Base-by-base conservation (phyloP, 2,888 invertebrate species). In the Watsonalla cultraria region DNA sequence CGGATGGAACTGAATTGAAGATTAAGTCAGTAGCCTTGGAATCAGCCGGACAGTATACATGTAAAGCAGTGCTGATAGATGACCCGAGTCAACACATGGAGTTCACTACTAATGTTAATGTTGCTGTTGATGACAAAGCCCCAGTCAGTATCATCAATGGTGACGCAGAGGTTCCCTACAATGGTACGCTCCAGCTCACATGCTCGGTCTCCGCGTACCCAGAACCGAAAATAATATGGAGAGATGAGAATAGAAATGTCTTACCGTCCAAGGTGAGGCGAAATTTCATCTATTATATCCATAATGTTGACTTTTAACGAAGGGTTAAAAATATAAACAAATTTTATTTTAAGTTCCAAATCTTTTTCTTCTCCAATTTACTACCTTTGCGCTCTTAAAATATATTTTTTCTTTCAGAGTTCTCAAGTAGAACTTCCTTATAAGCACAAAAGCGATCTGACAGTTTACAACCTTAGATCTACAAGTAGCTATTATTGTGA, bases 1-100 rank as follows among this genome's bases (percentile, higher is more conserved):
- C 47, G n/a, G 58, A 57, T 45, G 52, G 56, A 6, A 60, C 59
- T 13, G 48, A 55, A 42, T 46, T 69, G 0, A 62, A 39, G 48
- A 64, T 69, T 7, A 57, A 51, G 8, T 59, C 55, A 13, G 62
- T 72, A 60, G 46, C 67, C 48, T 2, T 59, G 13, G 48, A 57
- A 47, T 46, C 58, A 52, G 54, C 34, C 35, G 60, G 65, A 33
- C 57, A 55, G 50, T 69, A 69, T 24, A 54, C 46, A 5, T 57
- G 57, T 24, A 51, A 46, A 55, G 35, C 48, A 1, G 14, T 35
- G 6, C 14, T 48, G 9, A 13, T 48, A 14, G 14, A 48, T n/a
- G 37, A 48, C 14, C 35, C 13, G 9, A 48, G 7, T 4, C 14
- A 33, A 14, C 35, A 48, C 14, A 37, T n/a, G 14, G 14, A 35